phyloP scores from a whole-genome alignment of 2,888 invertebrate genomes.

The Molorchus minor region DNA sequence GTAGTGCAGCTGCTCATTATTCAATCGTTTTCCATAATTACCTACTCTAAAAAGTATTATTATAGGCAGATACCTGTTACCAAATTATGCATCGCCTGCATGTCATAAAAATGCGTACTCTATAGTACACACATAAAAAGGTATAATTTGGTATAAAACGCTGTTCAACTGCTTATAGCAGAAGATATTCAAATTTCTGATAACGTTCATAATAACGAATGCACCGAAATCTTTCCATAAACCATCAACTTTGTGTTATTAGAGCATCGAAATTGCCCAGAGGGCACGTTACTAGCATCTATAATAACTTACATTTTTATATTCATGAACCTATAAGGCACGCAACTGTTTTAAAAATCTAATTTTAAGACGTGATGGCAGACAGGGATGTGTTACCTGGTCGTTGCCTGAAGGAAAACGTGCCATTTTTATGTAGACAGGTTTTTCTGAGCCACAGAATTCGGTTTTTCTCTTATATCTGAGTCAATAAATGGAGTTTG shows the following conservation, averaged over 20 bases:
- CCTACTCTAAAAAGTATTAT: conserved; percentile 9
- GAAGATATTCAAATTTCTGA: neutral
- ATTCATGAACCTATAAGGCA: conserved; percentile 42
- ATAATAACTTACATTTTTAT: conserved; percentile 37
- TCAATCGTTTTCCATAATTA: neutral
- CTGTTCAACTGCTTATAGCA: neutral
- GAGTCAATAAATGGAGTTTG: no score
- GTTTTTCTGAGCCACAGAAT: no score
- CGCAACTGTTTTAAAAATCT: conserved; percentile 32
- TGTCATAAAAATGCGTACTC: conserved; percentile 1
- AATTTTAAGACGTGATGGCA: conserved; percentile 1
- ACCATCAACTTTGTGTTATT: conserved; percentile 15
- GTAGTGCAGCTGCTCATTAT: neutral
- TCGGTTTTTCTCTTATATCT: neutral
- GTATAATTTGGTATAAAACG: conserved; percentile 5
- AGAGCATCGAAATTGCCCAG: conserved; percentile 15
- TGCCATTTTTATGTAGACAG: no score
- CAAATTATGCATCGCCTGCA: conserved; percentile 3
- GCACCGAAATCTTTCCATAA: conserved; percentile 3
- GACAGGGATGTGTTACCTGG: neutral
- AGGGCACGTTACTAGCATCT: conserved; percentile 33
- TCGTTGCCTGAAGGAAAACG: neutral
- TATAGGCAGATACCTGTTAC: conserved; percentile 9
- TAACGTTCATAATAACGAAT: conserved; percentile 9
- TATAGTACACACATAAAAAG: neutral